A percentile compares a stretch with the other conserved stretches of the same genome.
phyloP scores from a whole-genome alignment of 2,888 invertebrate genomes.

The Congeria kusceri region DNA sequence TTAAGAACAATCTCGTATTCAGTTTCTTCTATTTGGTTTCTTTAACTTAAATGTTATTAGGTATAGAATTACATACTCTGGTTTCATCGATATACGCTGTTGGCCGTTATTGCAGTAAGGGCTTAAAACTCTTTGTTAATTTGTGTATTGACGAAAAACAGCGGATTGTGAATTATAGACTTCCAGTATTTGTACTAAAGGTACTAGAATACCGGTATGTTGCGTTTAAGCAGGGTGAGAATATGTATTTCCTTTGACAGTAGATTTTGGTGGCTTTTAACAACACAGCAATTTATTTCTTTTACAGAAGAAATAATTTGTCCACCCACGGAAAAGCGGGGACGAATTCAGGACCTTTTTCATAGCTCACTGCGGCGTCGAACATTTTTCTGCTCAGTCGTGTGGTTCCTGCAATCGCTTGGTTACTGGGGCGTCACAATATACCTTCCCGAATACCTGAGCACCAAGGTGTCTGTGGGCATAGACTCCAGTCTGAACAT shows the following conservation, averaged over 20 bases:
- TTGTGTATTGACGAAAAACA: too few species aligned
- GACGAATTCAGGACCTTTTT: conserved; percentile 72
- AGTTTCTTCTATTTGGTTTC: too few species aligned
- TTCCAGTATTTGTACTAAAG: too few species aligned
- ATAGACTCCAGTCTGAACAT: conserved; percentile 77
- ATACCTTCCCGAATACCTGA: conserved; percentile 79
- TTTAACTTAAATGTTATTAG: too few species aligned
- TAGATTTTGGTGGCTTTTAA: too few species aligned
- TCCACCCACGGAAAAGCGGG: conserved; percentile 63
- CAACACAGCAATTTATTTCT: conserved; percentile 9
- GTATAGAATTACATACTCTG: neutral
- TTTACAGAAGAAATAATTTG: conserved; percentile 73
- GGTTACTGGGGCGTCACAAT: conserved; percentile 81
- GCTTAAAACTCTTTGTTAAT: too few species aligned
- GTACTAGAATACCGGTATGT: too few species aligned
- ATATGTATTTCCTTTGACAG: too few species aligned
- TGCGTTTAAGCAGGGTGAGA: too few species aligned
- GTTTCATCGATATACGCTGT: neutral
- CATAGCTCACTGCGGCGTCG: conserved; percentile 58
- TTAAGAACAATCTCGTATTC: too few species aligned
- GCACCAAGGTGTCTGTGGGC: conserved; percentile 52
- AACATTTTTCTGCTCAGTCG: conserved; percentile 67
- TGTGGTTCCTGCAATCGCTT: conserved; percentile 79
- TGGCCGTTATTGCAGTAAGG: too few species aligned
- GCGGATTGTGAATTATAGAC: too few species aligned